These are phyloP conservation scores for Sympetrum striolatum DNA, from an alignment of 2,888 invertebrate species.

Conservation along the genomic window DNA sequence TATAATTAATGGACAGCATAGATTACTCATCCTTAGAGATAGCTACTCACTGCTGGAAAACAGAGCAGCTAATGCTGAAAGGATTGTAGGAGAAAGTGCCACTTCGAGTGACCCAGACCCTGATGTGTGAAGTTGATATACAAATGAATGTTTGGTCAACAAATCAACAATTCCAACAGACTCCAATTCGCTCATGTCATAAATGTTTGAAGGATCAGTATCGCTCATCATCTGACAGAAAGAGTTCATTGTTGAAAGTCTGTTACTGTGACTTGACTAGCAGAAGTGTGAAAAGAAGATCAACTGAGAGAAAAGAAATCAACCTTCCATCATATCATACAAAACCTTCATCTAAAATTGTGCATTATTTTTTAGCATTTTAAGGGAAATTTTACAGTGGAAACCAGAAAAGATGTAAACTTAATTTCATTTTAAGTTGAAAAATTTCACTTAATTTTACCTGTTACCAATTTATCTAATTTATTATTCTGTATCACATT, in stretches of 20 bases:
- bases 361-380: neutral
- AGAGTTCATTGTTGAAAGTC: neutral
- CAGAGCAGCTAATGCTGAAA: conserved; percentile 37
- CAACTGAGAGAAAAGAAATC: neutral
- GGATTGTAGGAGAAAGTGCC: neutral
- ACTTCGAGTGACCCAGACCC: conserved; percentile 7
- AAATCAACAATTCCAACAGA: neutral
- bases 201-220: neutral
- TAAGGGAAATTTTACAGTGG: neutral
- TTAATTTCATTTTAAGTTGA: no score
- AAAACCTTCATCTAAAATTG: neutral
- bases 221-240: neutral
- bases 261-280: no score
- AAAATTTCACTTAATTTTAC: no score
- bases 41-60: conserved; percentile 62
- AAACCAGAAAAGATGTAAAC: neutral
- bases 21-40: conserved; percentile 67
- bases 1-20: conserved; percentile 63
- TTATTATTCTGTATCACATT: no score
- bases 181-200: neutral
- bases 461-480: no score
- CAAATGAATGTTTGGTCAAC: neutral
- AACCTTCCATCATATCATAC: neutral
- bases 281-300: neutral
- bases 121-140: neutral